Percentiles rank a stretch among this genome's conserved stretches.
phyloP scores from a whole-genome alignment of 2,113 vertebrate genomes.

The Anolis carolinensis region DNA sequence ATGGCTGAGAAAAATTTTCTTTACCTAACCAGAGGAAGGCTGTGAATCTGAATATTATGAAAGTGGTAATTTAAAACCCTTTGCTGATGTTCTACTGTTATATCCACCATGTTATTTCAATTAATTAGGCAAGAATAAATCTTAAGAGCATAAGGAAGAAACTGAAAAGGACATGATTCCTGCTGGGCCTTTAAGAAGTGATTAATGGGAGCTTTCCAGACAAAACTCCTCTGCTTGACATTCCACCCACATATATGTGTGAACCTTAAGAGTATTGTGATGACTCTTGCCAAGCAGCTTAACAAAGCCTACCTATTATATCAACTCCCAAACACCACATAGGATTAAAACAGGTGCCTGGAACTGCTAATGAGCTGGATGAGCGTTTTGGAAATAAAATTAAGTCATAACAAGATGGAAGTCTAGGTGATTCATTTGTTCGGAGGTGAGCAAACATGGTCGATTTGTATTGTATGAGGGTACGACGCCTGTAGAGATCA shows the following conservation, averaged over 20 bases:
- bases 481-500: not conserved
- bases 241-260: slow-evolving; percentile 27
- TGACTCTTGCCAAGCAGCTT: slow-evolving; percentile 18
- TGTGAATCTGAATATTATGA: not conserved
- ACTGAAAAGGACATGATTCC: not conserved
- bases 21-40: not conserved
- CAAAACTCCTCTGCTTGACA: slow-evolving; percentile 17
- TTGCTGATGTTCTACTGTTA: not conserved
- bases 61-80: not conserved
- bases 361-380: not conserved
- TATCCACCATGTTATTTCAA: not conserved
- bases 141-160: not conserved
- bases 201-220: slow-evolving; percentile 1
- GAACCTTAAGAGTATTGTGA: not conserved
- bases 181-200: slow-evolving; percentile 1
- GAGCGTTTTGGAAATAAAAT: not conserved
- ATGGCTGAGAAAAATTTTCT: too few relatives aligned
- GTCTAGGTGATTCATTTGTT: not conserved
- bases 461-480: too few relatives aligned
- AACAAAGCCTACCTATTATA: not conserved
- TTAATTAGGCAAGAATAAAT: not conserved
- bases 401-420: not conserved
- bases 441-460: not conserved
- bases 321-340: not conserved
- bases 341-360: not conserved